Base-by-base conservation (phyloP, 37 sponge, comb jelly and placozoan species). In the Agelas oroides region DNA sequence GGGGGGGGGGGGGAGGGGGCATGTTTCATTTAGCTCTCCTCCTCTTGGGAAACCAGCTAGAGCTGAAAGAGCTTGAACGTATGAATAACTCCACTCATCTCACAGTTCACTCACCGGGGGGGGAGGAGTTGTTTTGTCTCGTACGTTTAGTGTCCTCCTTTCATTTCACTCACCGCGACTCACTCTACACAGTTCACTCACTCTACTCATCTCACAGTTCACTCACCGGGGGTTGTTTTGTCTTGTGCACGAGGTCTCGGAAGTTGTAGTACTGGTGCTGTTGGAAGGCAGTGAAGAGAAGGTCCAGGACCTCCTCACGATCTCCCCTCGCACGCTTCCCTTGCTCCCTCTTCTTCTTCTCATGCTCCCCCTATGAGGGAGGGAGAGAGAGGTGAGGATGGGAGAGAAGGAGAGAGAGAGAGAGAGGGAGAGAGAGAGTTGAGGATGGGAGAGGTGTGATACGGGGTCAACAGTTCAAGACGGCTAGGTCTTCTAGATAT, bases 181-280 rank as follows among this genome's bases (percentile, higher is more conserved):
- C 46, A 46, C 46, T 8, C 3, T 8, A 12, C 46, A 46, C 46
- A 3, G 46, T 3, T 12, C 6, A 8, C 46, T 46, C 46, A 46
- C 46, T n/a, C n/a, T 8, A 46, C 46, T 46, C 46, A 46, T 8
- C 46, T 12, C 46, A 12, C 46, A 46, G 6, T 8, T 46, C 46
- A 46, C 97, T 76, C 53, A 95, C 96, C 30, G 84, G 90, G 24
- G 99, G 99, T 65, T 99, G 99, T 41, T 88, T 77, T 6, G 99
- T 99, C 54, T 87, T 95, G 37, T 75, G 58, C 18, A 97, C 95
- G 2, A 99, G 88, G 65, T 97, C 94, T 28, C 80, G 95, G 79
- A 93, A 92, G 61, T 56, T 81, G 75, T 95, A 97, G 86, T 91
- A 97, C 71, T 97, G 94, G 71, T 93, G 87, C 20, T 86, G 75